Conservation (phyloP, 2,888 invertebrate species). For the Hypsopygia costalis region DNA sequence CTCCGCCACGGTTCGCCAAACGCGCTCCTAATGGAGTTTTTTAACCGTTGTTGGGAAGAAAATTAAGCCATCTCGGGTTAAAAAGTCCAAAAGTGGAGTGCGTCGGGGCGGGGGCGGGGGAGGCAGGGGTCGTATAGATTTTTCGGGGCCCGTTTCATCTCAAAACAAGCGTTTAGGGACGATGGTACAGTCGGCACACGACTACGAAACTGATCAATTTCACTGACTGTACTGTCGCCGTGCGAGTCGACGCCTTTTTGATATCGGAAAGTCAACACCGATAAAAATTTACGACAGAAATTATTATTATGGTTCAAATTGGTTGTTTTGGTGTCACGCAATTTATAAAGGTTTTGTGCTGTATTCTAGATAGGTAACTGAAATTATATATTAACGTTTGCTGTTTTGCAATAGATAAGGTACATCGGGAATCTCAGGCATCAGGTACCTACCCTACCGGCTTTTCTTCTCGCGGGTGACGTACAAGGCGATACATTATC, state of each 20-base stretch:
- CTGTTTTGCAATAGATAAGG: too few species aligned
- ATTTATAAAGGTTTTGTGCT: too few species aligned
- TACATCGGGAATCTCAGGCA: too few species aligned
- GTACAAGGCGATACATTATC: too few species aligned
- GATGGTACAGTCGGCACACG: not conserved
- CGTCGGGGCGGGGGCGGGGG: constrained; percentile 24
- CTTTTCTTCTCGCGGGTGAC: too few species aligned
- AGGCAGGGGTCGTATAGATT: constrained; percentile 48
- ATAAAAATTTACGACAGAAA: too few species aligned
- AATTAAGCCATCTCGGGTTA: constrained; percentile 75
- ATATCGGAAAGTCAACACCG: too few species aligned
- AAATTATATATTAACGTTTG: too few species aligned
- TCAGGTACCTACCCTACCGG: too few species aligned
- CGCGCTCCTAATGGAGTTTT: constrained; percentile 62
- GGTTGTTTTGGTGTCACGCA: too few species aligned
- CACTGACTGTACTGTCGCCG: not conserved
- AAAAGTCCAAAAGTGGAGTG: constrained; percentile 63
- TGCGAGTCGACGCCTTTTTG: not conserved
- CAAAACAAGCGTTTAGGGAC: constrained; percentile 53
- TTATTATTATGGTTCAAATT: too few species aligned
- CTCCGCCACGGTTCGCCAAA: constrained; percentile 29
- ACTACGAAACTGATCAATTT: constrained; percentile 12
- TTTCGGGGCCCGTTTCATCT: constrained; percentile 53
- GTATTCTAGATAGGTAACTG: too few species aligned
- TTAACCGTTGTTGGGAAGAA: constrained; percentile 60